phyloP scores from a whole-genome alignment of 1,140 invertebrate genomes.

The Eriocheir sinensis region DNA sequence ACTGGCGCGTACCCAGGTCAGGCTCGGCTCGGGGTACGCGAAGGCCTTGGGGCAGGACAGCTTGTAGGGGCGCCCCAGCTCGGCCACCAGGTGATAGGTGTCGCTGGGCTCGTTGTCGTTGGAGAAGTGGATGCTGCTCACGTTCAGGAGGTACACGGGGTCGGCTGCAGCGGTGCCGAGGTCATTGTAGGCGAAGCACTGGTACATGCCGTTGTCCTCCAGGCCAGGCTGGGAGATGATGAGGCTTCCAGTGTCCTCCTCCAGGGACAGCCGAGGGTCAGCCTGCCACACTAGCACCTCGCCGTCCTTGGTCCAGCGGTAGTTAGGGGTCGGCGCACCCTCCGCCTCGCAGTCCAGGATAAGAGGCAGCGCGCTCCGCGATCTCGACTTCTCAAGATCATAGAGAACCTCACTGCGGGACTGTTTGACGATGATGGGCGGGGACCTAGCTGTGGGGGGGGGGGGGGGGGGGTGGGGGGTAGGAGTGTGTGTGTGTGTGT shows the following conservation, averaged over 20 bases:
- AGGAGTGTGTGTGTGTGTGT: too few species aligned
- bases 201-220: constrained; percentile 77
- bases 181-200: constrained; percentile 78
- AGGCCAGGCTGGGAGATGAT: constrained; percentile 70
- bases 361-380: constrained; percentile 70
- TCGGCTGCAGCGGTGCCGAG: constrained; percentile 72
- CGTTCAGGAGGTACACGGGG: constrained; percentile 74
- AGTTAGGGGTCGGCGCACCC: constrained; percentile 65
- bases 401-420: constrained; percentile 67
- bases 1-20: constrained; percentile 75
- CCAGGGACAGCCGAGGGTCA: constrained; percentile 67
- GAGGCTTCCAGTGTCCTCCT: constrained; percentile 74
- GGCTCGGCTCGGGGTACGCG: constrained; percentile 67
- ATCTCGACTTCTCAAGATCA: constrained; percentile 45
- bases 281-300: constrained; percentile 71
- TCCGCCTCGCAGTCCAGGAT: constrained; percentile 74
- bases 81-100: constrained; percentile 66
- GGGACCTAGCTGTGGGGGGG: constrained; percentile 68
- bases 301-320: constrained; percentile 73
- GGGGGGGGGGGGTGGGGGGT: too few species aligned
- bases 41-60: constrained; percentile 73
- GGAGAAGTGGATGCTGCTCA: constrained; percentile 67
- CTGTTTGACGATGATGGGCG: constrained; percentile 71
- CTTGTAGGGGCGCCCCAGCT: constrained; percentile 75
- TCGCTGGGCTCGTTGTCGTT: constrained; percentile 55